phyloP scores from a whole-genome alignment of 2,888 invertebrate genomes.

The Ophonus ardosiacus region DNA sequence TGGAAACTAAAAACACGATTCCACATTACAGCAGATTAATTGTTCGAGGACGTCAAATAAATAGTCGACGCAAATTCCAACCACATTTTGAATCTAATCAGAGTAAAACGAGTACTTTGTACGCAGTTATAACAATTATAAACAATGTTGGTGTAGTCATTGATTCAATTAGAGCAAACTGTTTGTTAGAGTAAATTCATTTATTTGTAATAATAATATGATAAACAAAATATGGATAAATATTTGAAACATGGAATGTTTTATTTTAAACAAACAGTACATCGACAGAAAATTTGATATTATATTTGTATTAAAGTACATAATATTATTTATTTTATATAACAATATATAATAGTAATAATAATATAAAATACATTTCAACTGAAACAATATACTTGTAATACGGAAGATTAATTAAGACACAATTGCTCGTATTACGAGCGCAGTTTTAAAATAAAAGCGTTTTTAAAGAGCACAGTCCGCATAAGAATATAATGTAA shows the following conservation, averaged over 20 bases:
- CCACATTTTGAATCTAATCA: not conserved
- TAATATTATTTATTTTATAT: no score
- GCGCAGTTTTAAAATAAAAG: no score
- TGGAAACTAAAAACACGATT: conserved; percentile 3
- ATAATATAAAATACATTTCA: no score
- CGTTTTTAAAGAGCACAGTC: no score
- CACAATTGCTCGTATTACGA: no score
- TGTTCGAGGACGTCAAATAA: not conserved
- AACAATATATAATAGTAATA: not conserved
- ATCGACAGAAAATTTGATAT: not conserved
- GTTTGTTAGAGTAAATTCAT: not conserved
- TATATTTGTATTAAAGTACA: not conserved
- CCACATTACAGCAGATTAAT: not conserved
- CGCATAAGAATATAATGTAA: no score
- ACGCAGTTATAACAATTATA: not conserved
- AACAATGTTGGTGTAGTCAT: not conserved
- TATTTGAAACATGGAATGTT: not conserved
- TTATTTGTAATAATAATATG: not conserved
- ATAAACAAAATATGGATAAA: not conserved
- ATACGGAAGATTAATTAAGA: not conserved
- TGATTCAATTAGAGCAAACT: not conserved
- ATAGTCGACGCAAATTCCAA: conserved; percentile 13
- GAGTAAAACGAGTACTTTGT: not conserved
- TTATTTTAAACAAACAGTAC: not conserved
- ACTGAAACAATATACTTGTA: not conserved